phyloP scores from a whole-genome alignment of 2,113 vertebrate genomes.

The Myotis yumanensis region DNA sequence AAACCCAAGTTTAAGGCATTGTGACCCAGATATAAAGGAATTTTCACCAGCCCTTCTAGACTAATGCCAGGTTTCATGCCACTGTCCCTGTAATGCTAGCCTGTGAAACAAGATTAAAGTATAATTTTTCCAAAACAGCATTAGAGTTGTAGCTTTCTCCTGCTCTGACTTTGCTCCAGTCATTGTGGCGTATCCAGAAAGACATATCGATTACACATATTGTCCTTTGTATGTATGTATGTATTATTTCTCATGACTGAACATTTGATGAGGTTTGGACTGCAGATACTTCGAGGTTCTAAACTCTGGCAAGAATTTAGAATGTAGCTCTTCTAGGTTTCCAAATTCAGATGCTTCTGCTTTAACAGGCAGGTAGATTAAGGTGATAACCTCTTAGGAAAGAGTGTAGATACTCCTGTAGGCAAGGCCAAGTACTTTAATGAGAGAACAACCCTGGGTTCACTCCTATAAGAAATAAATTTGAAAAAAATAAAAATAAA shows the following conservation, averaged over 20 bases:
- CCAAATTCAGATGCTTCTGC: background rate
- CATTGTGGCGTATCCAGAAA: background rate
- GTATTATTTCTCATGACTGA: background rate
- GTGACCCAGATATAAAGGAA: background rate
- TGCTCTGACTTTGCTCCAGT: background rate
- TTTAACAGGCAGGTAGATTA: background rate
- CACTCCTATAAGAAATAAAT: background rate
- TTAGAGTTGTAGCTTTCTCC: background rate
- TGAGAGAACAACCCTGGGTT: background rate
- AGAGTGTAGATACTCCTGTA: background rate
- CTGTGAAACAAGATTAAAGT: background rate
- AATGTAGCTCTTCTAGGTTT: background rate
- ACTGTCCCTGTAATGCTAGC: background rate
- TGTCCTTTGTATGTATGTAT: background rate
- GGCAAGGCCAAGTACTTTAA: background rate
- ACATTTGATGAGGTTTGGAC: background rate
- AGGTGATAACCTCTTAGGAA: background rate
- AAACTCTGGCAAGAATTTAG: background rate
- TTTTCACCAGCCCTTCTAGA: background rate
- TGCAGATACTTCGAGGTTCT: background rate
- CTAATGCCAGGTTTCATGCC: background rate
- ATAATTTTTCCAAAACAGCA: background rate
- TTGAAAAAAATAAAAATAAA: too few species aligned
- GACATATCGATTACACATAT: background rate
- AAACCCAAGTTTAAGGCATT: background rate